phyloP scores from a whole-genome alignment of 2,888 invertebrate genomes.

The Ochropleura leucogaster region DNA sequence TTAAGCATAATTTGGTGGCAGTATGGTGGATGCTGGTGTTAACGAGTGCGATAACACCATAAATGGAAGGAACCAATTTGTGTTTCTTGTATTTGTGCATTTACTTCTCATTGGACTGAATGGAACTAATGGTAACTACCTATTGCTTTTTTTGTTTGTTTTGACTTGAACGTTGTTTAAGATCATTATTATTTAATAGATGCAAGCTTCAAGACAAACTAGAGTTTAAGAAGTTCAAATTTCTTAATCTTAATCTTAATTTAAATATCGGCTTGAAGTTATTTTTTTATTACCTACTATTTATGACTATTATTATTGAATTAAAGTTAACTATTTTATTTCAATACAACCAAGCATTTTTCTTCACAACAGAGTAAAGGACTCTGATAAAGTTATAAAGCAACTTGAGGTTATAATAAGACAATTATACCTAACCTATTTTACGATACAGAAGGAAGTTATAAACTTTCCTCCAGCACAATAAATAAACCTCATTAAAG shows the following conservation, averaged over 20 bases:
- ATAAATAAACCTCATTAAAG: slow-evolving; percentile 32
- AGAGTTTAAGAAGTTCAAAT: not conserved
- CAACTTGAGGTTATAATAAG: not conserved
- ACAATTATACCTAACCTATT: not conserved
- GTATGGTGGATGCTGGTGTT: slow-evolving; percentile 90
- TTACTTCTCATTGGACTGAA: slow-evolving; percentile 89
- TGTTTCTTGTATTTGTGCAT: slow-evolving; percentile 89
- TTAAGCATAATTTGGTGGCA: slow-evolving; percentile 86
- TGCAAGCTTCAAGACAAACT: not conserved
- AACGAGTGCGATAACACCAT: slow-evolving; percentile 89
- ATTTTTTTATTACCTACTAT: too few species aligned
- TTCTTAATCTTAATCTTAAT: not conserved
- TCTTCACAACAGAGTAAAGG: not conserved
- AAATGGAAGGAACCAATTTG: slow-evolving; percentile 89
- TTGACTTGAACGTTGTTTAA: slow-evolving; percentile 43
- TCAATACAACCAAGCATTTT: not conserved
- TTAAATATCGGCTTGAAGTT: not conserved
- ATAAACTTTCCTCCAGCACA: slow-evolving; percentile 20
- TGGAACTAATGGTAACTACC: slow-evolving; percentile 89
- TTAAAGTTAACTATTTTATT: not conserved
- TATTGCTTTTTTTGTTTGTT: slow-evolving; percentile 63
- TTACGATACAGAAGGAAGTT: slow-evolving; percentile 5
- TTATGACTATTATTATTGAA: too few species aligned
- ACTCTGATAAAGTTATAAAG: too few species aligned
- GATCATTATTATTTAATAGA: slow-evolving; percentile 25